Conservation (phyloP, 2,113 vertebrate species). For the Callionymus lyra region DNA sequence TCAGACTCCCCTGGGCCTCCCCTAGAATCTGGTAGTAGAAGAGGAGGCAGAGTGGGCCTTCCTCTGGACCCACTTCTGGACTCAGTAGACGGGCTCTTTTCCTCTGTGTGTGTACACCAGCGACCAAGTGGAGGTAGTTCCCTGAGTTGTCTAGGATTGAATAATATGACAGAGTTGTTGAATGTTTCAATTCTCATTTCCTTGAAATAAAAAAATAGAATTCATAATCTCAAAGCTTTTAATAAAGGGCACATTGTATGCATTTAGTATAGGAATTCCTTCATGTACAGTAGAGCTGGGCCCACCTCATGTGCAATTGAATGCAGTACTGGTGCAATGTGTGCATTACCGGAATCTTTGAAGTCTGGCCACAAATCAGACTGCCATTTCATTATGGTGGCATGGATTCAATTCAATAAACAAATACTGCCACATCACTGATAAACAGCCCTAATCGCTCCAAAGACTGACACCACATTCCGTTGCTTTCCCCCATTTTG, state of each 20-base stretch:
- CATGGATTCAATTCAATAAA: conserved; percentile 23
- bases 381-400: conserved; percentile 41
- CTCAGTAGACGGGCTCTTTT: conserved; percentile 83
- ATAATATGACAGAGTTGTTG: not conserved
- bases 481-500: conserved; percentile 8
- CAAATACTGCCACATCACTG: conserved; percentile 6
- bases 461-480: conserved; percentile 35
- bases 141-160: conserved; percentile 65
- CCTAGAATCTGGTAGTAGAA: conserved; percentile 86
- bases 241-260: not conserved
- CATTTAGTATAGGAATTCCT: not conserved
- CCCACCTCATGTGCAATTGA: no score
- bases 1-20: conserved; percentile 74
- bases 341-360: conserved; percentile 28
- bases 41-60: conserved; percentile 80
- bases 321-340: conserved; percentile 23
- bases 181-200: not conserved
- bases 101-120: conserved; percentile 68
- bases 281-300: conserved; percentile 2
- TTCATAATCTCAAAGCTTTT: not conserved
- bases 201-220: no score
- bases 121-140: conserved; percentile 81
- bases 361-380: conserved; percentile 29
- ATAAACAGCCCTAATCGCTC: conserved; percentile 25
- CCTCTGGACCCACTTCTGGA: conserved; percentile 75